A percentile compares a stretch with the other conserved stretches of the same genome.
Conservation (phyloP, 2,113 vertebrate species). For the Equus quagga region DNA sequence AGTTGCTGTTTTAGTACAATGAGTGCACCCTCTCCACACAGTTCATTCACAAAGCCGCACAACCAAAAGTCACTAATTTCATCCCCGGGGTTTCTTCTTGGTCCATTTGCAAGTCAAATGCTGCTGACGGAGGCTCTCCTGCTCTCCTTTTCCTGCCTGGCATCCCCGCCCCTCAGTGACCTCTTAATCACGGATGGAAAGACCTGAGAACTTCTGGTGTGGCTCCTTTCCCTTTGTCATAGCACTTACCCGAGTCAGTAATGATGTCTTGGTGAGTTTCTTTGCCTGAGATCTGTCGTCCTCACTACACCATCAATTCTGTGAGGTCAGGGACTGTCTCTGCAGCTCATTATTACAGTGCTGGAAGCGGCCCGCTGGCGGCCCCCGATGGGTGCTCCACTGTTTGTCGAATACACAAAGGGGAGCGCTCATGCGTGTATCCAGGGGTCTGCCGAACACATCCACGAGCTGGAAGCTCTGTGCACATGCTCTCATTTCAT, state of each 20-base stretch:
- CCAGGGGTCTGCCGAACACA: not conserved
- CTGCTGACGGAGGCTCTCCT: not conserved
- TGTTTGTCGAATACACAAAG: not conserved
- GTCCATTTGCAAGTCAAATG: not conserved
- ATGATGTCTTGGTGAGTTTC: not conserved
- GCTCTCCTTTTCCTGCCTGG: not conserved
- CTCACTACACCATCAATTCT: no score
- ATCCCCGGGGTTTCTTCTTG: not conserved
- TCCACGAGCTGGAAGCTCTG: not conserved
- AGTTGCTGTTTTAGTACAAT: not conserved
- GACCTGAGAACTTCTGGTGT: not conserved
- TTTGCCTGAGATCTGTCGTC: not conserved
- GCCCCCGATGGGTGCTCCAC: not conserved
- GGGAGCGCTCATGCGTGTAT: accelerated
- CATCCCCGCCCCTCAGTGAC: not conserved
- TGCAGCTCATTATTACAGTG: not conserved
- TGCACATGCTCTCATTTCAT: not conserved
- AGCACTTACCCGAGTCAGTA: not conserved
- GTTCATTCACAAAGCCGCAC: not conserved
- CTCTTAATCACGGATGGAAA: not conserved
- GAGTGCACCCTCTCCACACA: not conserved
- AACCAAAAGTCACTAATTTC: not conserved
- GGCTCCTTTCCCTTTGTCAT: not conserved
- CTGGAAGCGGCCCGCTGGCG: not conserved
- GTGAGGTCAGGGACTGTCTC: not conserved